phyloP scores from a whole-genome alignment of 2,888 invertebrate genomes.

The Trichopria drosophilae region DNA sequence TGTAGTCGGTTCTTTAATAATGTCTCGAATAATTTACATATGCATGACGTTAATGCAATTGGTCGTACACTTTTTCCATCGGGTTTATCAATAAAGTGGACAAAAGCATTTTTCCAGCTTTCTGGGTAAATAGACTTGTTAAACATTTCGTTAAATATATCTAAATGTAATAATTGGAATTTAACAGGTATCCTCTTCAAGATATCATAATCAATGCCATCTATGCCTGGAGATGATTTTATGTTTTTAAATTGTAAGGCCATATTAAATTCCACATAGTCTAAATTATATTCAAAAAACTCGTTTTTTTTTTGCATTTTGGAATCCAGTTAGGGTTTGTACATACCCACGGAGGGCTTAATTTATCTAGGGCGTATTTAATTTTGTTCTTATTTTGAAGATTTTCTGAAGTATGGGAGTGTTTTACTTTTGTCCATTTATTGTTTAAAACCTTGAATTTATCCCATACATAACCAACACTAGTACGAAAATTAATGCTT shows the following conservation, averaged over 20 bases:
- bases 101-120: background rate
- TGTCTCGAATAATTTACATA: constrained; percentile 10
- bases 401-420: background rate
- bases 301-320: background rate
- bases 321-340: constrained; percentile 1
- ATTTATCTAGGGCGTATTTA: background rate
- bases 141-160: constrained; percentile 12
- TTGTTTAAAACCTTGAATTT: constrained; percentile 6
- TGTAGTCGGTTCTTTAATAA: constrained; percentile 6
- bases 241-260: background rate
- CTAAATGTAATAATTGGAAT: background rate
- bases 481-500: constrained; percentile 6
- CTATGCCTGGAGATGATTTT: constrained; percentile 1
- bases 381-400: background rate
- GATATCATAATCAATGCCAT: constrained; percentile 3
- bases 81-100: constrained; percentile 2
- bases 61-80: constrained; percentile 2
- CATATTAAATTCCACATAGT: constrained; percentile 1
- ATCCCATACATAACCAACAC: constrained; percentile 10
- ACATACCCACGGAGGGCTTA: constrained; percentile 3
- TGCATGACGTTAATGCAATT: constrained; percentile 1
- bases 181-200: constrained; percentile 5
- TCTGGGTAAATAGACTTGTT: background rate
- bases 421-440: constrained; percentile 6
- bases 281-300: constrained; percentile 1